These are phyloP conservation scores for Felis chaus DNA, from an alignment of 2,113 vertebrate genomes.

Conservation along the genomic window DNA sequence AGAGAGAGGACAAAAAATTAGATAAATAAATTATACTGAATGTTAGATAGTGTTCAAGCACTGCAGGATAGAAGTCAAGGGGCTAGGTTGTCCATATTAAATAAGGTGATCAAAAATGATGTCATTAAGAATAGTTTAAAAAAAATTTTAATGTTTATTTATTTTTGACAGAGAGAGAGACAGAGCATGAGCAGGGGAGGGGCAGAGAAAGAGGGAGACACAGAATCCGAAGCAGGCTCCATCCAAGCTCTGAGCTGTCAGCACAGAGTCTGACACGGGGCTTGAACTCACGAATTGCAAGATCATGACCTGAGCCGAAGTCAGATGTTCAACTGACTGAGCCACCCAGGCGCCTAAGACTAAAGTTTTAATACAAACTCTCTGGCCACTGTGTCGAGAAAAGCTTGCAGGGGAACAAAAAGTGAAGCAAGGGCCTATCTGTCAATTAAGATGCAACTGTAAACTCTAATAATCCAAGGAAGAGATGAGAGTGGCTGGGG, in stretches of 20 bases:
- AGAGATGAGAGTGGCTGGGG: neutral
- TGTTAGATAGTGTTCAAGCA: neutral
- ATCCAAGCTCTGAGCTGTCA: too few relatives aligned
- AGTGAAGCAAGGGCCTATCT: neutral
- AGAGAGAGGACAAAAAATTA: neutral
- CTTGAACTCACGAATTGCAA: too few relatives aligned
- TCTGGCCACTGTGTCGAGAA: neutral
- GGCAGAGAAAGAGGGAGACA: too few relatives aligned
- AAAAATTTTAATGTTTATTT: too few relatives aligned
- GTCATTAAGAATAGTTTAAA: neutral
- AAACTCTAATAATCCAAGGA: neutral
- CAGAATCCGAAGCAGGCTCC: too few relatives aligned
- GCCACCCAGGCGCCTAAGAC: too few relatives aligned
- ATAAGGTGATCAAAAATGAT: neutral
- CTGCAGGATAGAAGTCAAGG: neutral
- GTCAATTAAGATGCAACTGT: neutral
- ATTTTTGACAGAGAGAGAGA: too few relatives aligned
- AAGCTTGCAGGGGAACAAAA: neutral
- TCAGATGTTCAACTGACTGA: too few relatives aligned
- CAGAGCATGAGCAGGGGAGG: too few relatives aligned
- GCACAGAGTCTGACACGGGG: too few relatives aligned
- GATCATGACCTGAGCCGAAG: too few relatives aligned
- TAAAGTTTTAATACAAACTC: neutral
- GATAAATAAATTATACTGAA: neutral
- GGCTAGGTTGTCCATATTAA: neutral